Base-by-base conservation (phyloP, 1,140 invertebrate species). In the Pseudobourletiella spinata region DNA sequence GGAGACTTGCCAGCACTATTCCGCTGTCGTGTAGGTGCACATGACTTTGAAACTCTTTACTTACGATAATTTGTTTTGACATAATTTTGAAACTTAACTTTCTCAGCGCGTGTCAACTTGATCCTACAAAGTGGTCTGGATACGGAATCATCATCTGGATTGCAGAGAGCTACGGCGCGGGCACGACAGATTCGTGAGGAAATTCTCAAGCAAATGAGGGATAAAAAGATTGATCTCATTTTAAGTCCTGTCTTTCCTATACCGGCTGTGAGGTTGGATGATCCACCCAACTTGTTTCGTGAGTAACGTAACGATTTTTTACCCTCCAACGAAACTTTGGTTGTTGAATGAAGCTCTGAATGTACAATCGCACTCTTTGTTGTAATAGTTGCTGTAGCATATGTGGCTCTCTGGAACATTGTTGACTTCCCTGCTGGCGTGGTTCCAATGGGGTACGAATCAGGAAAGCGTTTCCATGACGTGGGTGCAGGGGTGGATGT, bases 251-350 rank as follows among this genome's bases (percentile, higher is more conserved):
- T 55, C 0, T 48, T 52, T 28, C 30, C 58, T 35, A 25, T 52
- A 26, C 51, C 61, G 20, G 61, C 65, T 2, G 24, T 57, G 28
- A 6, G 24, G 18, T 8, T 56, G 6, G 52, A 62, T 46, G 60
- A 44, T 26, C 51, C 65, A 4, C 59, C 65, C 20, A 50, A 54
- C 14, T 56, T 69, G 32, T 61, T 64, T 54, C 58, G 64, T 69
- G 52, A 68, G 39, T 32, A n/a, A n/a, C n/a, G n/a, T n/a, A n/a
- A n/a, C n/a, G n/a, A n/a, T n/a, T n/a, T n/a, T n/a, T n/a, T n/a
- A n/a, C n/a, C n/a, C n/a, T n/a, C n/a, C n/a, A n/a, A n/a, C n/a
- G n/a, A n/a, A n/a, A n/a, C n/a, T n/a, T n/a, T n/a, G n/a, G n/a
- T n/a, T n/a, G n/a, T n/a, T n/a, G n/a, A n/a, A n/a, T n/a, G n/a